These are phyloP conservation scores for Ditylenchus dipsaci DNA, from an alignment of 1,140 invertebrate genomes.

Conservation along the genomic window DNA sequence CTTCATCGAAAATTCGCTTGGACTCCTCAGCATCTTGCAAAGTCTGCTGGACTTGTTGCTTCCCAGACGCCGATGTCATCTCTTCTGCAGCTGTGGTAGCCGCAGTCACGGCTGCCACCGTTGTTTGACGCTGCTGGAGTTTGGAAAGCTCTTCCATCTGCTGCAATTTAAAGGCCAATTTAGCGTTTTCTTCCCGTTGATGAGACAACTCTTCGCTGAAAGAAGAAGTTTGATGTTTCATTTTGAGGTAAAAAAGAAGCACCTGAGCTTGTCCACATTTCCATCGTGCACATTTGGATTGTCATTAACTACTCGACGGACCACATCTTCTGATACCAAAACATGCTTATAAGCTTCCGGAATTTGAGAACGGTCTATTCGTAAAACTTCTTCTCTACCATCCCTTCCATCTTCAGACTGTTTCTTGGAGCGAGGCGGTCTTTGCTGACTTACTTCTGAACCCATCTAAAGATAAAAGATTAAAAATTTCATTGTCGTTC, in stretches of 20 bases:
- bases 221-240: not conserved
- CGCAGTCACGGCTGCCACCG: not conserved
- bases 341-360: slow-evolving; percentile 21
- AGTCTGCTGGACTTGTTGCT: not conserved
- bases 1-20: slow-evolving; percentile 33
- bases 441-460: no score
- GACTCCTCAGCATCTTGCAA: slow-evolving; percentile 22
- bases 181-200: slow-evolving; percentile 17
- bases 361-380: slow-evolving; percentile 17
- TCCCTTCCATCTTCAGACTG: no score
- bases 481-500: no score
- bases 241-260: not conserved
- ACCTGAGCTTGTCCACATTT: slow-evolving; percentile 6
- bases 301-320: not conserved
- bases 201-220: slow-evolving; percentile 7
- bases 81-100: slow-evolving; percentile 1
- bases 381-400: not conserved
- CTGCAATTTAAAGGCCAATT: no score
- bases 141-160: slow-evolving; percentile 9
- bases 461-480: no score
- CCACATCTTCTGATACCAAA: slow-evolving; percentile 10
- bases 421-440: no score
- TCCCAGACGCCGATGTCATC: not conserved
- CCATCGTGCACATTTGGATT: not conserved
- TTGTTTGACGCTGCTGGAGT: slow-evolving; percentile 7